Evolutionary conservation across 2,113 vertebrate species (phyloP), one percentile per base, ranked within the genome.

Genomic region (Elephantulus edwardii): DNA sequence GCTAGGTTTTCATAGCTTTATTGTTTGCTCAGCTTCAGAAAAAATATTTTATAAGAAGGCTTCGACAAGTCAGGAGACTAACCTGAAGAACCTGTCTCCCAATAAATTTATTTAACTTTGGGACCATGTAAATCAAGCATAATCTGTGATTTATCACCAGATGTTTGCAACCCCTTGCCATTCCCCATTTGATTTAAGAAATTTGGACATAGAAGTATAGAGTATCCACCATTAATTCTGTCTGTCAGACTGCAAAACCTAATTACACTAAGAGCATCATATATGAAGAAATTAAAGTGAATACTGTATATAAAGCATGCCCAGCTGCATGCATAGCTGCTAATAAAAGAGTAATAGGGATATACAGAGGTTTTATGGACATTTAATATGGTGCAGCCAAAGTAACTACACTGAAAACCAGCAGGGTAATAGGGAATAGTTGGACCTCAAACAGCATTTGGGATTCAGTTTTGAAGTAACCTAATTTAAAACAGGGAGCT

Each of bases 111-210:
- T 87, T 86, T 26, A 87, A 76, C 88, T 93, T 94, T 44, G 78
- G 38, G 70, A 89, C 54, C 83, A 86, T 90, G 90, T 68, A 93
- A 93, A 94, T 90, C 86, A 88, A 96, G 96, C 0, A 16, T 84
- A 90, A 93, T 92, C 86, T 93, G 83, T 93, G 94, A 95, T 95
- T 95, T 94, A 96, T 96, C 83, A 90, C 86, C 88, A 81, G 80
- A 89, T 90, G 90, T 88, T 94, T 79, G 80, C 44, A n/a, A 81
- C 88, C 88, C 83, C 77, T 91, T 62, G 68, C 54, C 22, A 14
- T 16, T 81, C 82, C 54, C 90, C 68, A 26, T 71, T 93, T 95
- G 96, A 96, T 95, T 96, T 95, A 96, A 88, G 91, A 93, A 95
- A 95, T 94, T 50, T 78, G 77, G 92, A 92, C 80, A 75, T 86